Evolutionary conservation across 2,797 vertebrate genomes (phyloP), one percentile per base, ranked within the genome.

Genomic region (Poeciliopsis infans): DNA sequence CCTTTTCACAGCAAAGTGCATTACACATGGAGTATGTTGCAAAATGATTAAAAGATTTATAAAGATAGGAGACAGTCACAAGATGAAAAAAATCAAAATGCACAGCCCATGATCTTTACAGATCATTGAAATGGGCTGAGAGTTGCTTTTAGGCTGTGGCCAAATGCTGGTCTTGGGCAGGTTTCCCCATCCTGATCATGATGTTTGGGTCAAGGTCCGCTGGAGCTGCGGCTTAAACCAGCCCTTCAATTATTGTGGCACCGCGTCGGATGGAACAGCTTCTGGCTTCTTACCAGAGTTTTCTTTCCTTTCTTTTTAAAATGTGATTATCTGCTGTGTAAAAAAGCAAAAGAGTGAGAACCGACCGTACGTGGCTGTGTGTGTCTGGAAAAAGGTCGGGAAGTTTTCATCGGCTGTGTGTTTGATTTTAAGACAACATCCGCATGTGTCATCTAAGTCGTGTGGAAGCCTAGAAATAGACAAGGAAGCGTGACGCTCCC

Each of bases 181-280:
- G 83, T 89, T 89, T 91, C 76, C 89, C 84, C 81, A 79, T 90
- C 77, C 77, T 74, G 86, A 83, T 89, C 84, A 77, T 83, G 84
- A 89, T 87, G 81, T 81, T 90, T 70, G 75, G 91, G 93, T 93
- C 87, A 93, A 90, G 86, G 88, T 89, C 89, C 5, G 10, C 75
- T 90, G 81, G 81, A 88, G 78, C 85, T 80, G 91, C 13, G 88
- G 91, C 85, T 90, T 80, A 88, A 84, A 80, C 77, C 82, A 25
- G 81, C 88, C 91, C 93, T 94, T 92, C 83, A 94, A 94, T 94
- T 93, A 94, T 89, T 91, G 93, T 90, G 88, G 92, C 85, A 92
- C 78, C 69, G 46, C 80, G 76, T 74, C 28, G 82, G 81, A 90
- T 87, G 79, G 41, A 86, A 85, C 59, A 79, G 80, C 74, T 64